Evolutionary conservation across 2,113 vertebrate species (phyloP).

Genomic region (Leucopsar rothschildi): DNA sequence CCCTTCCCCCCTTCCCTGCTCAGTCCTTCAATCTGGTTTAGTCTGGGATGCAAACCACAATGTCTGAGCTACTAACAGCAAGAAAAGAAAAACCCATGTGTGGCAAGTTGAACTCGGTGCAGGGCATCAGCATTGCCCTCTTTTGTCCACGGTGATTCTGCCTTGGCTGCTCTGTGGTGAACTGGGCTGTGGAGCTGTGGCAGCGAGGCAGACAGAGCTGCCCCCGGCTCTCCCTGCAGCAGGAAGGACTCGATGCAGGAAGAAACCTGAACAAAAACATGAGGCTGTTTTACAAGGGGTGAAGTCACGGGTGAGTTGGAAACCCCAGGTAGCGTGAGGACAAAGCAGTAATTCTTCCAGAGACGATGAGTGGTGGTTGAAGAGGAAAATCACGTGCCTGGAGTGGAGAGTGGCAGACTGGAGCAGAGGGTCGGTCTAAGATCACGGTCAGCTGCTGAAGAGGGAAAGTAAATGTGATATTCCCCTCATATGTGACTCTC

Average conservation of each 20-base stretch:
- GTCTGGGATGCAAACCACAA: slow-evolving; percentile 57
- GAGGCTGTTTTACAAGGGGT: not conserved
- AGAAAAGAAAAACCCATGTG: slow-evolving; percentile 15
- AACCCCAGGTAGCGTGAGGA: not conserved
- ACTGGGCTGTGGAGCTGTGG: not conserved
- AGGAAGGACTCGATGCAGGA: not conserved
- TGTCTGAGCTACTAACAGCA: slow-evolving; percentile 65
- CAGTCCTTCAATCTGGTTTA: slow-evolving; percentile 68
- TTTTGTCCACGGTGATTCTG: slow-evolving; percentile 26
- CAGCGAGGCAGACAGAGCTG: not conserved
- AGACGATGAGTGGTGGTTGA: not conserved
- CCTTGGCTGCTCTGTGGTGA: slow-evolving; percentile 19
- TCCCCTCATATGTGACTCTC: not conserved
- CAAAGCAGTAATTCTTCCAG: not conserved
- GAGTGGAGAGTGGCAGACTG: not conserved
- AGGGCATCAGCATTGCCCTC: not conserved
- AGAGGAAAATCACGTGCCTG: not conserved
- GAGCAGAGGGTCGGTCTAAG: not conserved
- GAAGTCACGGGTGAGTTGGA: not conserved
- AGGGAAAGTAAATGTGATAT: not conserved
- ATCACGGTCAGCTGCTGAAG: not conserved
- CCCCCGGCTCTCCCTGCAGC: not conserved
- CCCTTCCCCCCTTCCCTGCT: slow-evolving; percentile 43
- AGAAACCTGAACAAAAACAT: not conserved
- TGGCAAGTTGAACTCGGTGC: slow-evolving; percentile 13